These are phyloP conservation scores for Lepidurus couesii DNA, from an alignment of 1,140 invertebrate species.

Conservation along the genomic window DNA sequence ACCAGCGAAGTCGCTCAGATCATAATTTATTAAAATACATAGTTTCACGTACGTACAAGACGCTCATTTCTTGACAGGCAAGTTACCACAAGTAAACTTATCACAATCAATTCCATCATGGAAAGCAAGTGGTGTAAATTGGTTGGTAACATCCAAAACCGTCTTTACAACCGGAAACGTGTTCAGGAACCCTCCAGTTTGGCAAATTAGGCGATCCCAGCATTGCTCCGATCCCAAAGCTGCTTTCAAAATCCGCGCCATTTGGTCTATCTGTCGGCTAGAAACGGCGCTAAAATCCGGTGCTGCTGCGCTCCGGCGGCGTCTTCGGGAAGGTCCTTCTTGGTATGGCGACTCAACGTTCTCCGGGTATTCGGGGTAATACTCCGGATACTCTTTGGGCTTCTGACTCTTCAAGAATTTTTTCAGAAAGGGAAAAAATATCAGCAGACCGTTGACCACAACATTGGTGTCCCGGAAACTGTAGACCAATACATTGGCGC, in stretches of 20 bases:
- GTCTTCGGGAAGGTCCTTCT: background rate
- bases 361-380: background rate
- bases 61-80: background rate
- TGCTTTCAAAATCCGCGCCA: background rate
- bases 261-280: background rate
- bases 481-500: background rate
- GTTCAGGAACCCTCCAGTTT: background rate
- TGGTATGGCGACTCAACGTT: background rate
- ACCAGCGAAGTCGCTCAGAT: background rate
- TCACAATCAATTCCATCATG: background rate
- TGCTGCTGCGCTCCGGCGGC: background rate
- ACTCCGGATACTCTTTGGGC: background rate
- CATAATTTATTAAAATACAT: slow-evolving; percentile 11
- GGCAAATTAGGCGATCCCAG: background rate
- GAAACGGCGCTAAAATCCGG: background rate
- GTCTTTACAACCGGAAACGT: background rate
- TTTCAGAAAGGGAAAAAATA: background rate
- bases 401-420: background rate
- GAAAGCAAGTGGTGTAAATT: background rate
- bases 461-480: background rate
- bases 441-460: background rate
- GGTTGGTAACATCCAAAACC: background rate
- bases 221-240: background rate
- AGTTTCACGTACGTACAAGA: background rate
- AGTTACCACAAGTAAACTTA: background rate